phyloP scores from a whole-genome alignment of 2,888 invertebrate genomes.

The Caenorhabditis angaria region DNA sequence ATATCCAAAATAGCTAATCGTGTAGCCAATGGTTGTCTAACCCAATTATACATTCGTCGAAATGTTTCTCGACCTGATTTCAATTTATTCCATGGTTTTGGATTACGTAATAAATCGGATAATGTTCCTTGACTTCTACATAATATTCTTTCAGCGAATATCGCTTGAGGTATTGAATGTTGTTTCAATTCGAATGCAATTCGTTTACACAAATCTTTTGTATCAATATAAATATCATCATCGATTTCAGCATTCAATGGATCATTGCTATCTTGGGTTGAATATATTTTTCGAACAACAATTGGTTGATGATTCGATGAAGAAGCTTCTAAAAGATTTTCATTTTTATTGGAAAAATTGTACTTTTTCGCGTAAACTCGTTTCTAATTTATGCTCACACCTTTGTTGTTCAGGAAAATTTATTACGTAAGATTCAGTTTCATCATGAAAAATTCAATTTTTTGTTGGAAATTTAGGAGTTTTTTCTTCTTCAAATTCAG shows the following conservation, averaged over 20 bases:
- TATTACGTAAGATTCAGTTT: too few species aligned
- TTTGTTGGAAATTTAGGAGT: too few species aligned
- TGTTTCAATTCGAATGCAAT: constrained; percentile 77
- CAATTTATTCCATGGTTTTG: constrained; percentile 72
- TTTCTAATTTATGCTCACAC: too few species aligned
- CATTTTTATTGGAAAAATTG: too few species aligned
- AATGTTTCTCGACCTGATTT: constrained; percentile 72
- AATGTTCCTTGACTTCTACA: constrained; percentile 71
- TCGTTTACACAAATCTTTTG: constrained; percentile 67
- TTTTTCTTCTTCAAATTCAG: too few species aligned
- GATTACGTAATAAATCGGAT: constrained; percentile 71
- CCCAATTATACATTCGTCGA: constrained; percentile 71
- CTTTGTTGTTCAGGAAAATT: too few species aligned
- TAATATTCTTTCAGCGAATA: constrained; percentile 75
- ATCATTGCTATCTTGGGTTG: constrained; percentile 63
- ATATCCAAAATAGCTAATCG: constrained; percentile 69
- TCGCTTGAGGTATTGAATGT: constrained; percentile 95
- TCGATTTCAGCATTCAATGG: constrained; percentile 71
- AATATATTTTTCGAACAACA: constrained; percentile 48
- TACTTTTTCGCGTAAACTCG: too few species aligned
- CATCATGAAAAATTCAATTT: too few species aligned
- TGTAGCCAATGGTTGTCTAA: constrained; percentile 65
- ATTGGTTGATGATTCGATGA: constrained; percentile 6
- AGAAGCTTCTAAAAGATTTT: too few species aligned
- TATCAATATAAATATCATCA: constrained; percentile 72